Percentiles rank a stretch among this genome's conserved stretches.
phyloP scores from a whole-genome alignment of 2,888 invertebrate genomes.

The Petrolisthes cinctipes region DNA sequence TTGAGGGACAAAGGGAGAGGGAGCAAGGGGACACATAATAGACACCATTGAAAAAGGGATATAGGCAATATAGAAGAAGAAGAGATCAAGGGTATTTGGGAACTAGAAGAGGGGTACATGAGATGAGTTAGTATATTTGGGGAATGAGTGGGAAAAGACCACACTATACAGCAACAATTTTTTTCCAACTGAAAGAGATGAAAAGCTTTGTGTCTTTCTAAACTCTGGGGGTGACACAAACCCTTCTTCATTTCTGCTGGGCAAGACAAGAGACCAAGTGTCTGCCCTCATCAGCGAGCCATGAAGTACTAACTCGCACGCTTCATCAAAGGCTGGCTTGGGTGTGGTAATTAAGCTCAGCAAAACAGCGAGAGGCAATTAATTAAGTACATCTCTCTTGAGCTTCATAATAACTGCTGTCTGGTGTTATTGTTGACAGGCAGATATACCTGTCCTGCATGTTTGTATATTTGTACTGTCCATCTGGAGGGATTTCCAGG shows the following conservation, averaged over 20 bases:
- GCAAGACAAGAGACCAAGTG: neutral
- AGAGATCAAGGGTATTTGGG: conserved; percentile 5
- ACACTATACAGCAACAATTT: conserved; percentile 32
- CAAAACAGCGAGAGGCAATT: neutral
- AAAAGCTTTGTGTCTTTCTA: conserved; percentile 26
- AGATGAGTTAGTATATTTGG: conserved; percentile 29
- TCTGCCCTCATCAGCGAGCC: neutral
- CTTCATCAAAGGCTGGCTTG: neutral
- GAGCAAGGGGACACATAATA: conserved; percentile 29
- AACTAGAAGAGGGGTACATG: conserved; percentile 21
- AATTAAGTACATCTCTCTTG: too few relatives aligned
- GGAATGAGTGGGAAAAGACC: conserved; percentile 13
- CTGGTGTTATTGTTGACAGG: too few relatives aligned
- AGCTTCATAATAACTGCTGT: too few relatives aligned
- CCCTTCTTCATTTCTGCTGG: neutral
- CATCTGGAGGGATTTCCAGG: too few relatives aligned
- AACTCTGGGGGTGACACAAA: neutral
- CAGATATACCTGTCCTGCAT: too few relatives aligned
- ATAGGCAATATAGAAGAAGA: neutral
- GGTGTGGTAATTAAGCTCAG: neutral
- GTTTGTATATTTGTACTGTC: too few relatives aligned
- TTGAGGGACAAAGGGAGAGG: conserved; percentile 17
- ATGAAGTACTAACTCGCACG: neutral
- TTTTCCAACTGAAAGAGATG: neutral
- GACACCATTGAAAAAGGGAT: conserved; percentile 30